Base-by-base conservation (phyloP, 2,797 vertebrate genomes). In the Diglossa cyanea region DNA sequence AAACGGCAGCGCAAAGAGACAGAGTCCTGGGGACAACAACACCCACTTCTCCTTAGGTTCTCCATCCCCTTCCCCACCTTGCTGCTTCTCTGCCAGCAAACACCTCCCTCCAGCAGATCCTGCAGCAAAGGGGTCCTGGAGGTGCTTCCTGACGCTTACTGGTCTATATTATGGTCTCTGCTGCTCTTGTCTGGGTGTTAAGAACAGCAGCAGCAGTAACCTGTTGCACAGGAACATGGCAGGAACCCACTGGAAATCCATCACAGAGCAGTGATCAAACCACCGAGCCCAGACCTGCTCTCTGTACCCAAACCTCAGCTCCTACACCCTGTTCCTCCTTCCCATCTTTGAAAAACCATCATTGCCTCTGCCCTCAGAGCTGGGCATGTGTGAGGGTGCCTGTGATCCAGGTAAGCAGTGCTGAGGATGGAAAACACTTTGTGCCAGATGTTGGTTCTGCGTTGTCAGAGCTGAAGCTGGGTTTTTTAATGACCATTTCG, bases 371-470 rank as follows among this genome's bases (percentile, higher is more conserved):
- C 33, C 39, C 61, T 63, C 54, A 39, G 54, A 50, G 1, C 1
- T 37, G 54, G 45, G 44, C 67, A 78, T 5, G n/a, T 20, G 33
- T 24, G 2, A 35, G 55, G 44, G 30, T 1, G 4, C 37, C 73
- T n/a, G 60, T 1, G 7, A 5, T 18, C 42, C 26, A 33, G 72
- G 68, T 82, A n/a, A 66, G 73, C 35, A 58, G 50, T 1, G 15
- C 81, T 28, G 50, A 82, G 75, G 92, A 68, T 75, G 86, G 92
- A 90, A 91, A 95, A 85, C 83, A 31, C 76, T 88, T 88, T 9
- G 77, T 95, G 79, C 75, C 93, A 97, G 95, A 95, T 79, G 17
- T 45, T 82, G 51, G 33, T 65, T 94, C 77, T 90, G 70, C 1
- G 0, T 28, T 63, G 40, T 74, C 57, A 1, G 75, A 74, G 72